phyloP scores from a whole-genome alignment of 2,888 invertebrate species.

The Cybosia mesomella region DNA sequence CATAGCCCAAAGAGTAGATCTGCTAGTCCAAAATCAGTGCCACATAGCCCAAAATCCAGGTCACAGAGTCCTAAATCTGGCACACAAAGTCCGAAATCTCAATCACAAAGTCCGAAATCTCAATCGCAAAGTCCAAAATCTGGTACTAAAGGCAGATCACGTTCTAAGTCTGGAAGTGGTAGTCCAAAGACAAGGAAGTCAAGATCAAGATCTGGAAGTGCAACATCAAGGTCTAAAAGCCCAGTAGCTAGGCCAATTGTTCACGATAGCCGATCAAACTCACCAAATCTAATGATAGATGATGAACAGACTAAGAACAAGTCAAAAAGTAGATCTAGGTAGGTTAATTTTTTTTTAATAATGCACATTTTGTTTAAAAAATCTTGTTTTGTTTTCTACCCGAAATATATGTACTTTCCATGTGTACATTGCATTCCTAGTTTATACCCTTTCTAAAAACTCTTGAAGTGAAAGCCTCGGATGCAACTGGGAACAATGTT shows the following conservation, averaged over 20 bases:
- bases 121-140: conserved; percentile 68
- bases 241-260: conserved; percentile 68
- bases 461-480: too few species aligned
- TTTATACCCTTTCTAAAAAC: too few species aligned
- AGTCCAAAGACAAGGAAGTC: conserved; percentile 71
- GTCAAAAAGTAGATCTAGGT: conserved; percentile 79
- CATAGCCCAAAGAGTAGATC: conserved; percentile 64
- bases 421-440: too few species aligned
- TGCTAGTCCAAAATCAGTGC: conserved; percentile 63
- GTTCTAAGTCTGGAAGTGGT: conserved; percentile 80
- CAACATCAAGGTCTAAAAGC: conserved; percentile 72
- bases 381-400: too few species aligned
- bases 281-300: conserved; percentile 85
- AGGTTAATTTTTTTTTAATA: conserved; percentile 17
- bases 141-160: conserved; percentile 66
- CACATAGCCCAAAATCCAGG: conserved; percentile 62
- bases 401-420: too few species aligned
- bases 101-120: conserved; percentile 66
- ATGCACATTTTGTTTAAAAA: not conserved
- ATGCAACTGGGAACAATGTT: too few species aligned
- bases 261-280: conserved; percentile 83
- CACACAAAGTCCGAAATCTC: conserved; percentile 70
- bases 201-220: conserved; percentile 61
- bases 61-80: conserved; percentile 70
- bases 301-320: conserved; percentile 76